These are phyloP conservation scores for Solea solea DNA, from an alignment of 2,113 vertebrate species.

Conservation along the genomic window DNA sequence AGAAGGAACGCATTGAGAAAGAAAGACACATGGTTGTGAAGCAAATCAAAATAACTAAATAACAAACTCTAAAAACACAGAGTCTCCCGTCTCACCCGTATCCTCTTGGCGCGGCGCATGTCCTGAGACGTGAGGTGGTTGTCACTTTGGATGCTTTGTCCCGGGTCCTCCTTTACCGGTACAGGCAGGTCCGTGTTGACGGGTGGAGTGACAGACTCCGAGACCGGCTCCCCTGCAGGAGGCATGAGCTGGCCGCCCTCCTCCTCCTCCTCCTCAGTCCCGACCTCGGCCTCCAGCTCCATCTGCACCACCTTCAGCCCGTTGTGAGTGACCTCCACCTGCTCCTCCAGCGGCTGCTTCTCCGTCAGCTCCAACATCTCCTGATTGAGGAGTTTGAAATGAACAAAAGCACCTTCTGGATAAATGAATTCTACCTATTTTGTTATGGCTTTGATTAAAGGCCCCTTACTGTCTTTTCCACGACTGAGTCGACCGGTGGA, in stretches of 20 bases:
- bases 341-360: constrained; percentile 88
- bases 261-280: constrained; percentile 37
- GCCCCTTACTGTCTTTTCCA: constrained; percentile 78
- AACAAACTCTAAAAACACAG: not conserved
- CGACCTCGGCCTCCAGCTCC: constrained; percentile 66
- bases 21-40: constrained; percentile 75
- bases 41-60: not conserved
- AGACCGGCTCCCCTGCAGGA: constrained; percentile 72
- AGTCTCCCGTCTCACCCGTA: constrained; percentile 78
- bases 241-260: constrained; percentile 72
- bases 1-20: constrained; percentile 73
- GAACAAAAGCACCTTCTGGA: not conserved
- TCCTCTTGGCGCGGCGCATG: constrained; percentile 92
- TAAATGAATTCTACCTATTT: not conserved
- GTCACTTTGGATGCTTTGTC: constrained; percentile 75
- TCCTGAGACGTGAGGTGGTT: constrained; percentile 89
- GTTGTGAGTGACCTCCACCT: constrained; percentile 80
- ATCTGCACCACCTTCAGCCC: constrained; percentile 86
- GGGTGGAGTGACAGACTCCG: constrained; percentile 53
- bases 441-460: not conserved
- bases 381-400: constrained; percentile 63
- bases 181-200: constrained; percentile 61
- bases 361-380: constrained; percentile 88
- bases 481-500: constrained; percentile 82
- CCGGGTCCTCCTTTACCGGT: constrained; percentile 82